These are phyloP conservation scores for Micrasema minimum DNA, from an alignment of 1,140 invertebrate genomes.

Conservation along the genomic window DNA sequence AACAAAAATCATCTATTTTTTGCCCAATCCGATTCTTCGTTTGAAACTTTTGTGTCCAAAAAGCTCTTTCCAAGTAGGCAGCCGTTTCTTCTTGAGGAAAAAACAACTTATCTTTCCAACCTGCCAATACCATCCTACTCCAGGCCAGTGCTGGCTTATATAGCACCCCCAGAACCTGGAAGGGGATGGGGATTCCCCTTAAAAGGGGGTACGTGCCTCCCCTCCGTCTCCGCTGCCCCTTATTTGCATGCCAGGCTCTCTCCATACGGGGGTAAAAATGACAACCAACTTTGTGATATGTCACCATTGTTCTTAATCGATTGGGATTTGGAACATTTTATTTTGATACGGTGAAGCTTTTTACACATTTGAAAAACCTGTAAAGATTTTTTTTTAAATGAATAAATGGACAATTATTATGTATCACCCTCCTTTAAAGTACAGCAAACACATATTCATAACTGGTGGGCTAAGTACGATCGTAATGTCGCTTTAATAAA, in stretches of 20 bases:
- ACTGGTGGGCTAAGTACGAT: no score
- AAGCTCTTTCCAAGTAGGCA: conserved; percentile 33
- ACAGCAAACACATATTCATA: no score
- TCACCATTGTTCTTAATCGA: conserved; percentile 37
- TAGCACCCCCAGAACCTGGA: not conserved
- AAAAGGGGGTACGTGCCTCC: not conserved
- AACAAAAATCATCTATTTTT: no score
- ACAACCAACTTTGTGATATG: conserved; percentile 23
- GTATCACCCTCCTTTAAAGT: no score
- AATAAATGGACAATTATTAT: no score
- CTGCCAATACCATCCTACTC: conserved; percentile 51
- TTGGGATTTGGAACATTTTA: not conserved
- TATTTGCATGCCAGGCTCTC: conserved; percentile 53
- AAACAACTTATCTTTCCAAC: conserved; percentile 51
- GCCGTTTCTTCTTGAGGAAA: conserved; percentile 44
- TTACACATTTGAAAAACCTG: no score
- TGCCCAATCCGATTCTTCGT: conserved; percentile 38
- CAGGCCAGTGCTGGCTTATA: conserved; percentile 6
- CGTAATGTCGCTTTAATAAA: no score
- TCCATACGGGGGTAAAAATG: conserved; percentile 42
- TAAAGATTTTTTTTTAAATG: no score
- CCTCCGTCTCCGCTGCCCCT: conserved; percentile 44
- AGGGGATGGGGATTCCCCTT: not conserved
- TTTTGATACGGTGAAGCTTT: no score
- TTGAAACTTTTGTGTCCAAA: conserved; percentile 41